Evolutionary conservation across 2,797 vertebrate genomes (phyloP).

Genomic region (Poecilia picta): DNA sequence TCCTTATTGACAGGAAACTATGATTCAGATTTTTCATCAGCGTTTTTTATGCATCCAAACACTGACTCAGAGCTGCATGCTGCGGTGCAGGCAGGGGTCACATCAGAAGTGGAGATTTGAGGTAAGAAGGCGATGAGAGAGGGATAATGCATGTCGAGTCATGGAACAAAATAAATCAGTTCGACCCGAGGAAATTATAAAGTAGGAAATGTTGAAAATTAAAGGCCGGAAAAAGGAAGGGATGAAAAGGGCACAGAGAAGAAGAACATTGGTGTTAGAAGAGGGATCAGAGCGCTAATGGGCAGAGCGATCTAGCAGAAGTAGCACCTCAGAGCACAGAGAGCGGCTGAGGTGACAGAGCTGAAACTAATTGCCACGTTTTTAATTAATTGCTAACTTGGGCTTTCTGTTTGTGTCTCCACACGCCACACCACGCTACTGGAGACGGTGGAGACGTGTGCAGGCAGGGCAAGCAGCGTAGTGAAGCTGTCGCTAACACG

Average conservation of each 20-base stretch:
- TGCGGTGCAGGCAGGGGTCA: slow-evolving; percentile 36
- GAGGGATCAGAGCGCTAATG: slow-evolving; percentile 38
- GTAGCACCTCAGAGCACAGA: slow-evolving; percentile 62
- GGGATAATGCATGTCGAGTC: slow-evolving; percentile 48
- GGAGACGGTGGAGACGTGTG: slow-evolving; percentile 47
- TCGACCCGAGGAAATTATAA: slow-evolving; percentile 41
- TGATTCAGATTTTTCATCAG: slow-evolving; percentile 42
- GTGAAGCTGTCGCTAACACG: slow-evolving; percentile 21
- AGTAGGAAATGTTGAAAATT: slow-evolving; percentile 2
- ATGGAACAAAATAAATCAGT: slow-evolving; percentile 34
- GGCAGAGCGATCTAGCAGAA: slow-evolving; percentile 59
- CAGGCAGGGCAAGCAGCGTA: slow-evolving; percentile 43
- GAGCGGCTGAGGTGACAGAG: slow-evolving; percentile 58
- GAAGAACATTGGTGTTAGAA: slow-evolving; percentile 33
- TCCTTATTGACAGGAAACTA: slow-evolving; percentile 19
- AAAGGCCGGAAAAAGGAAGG: not conserved
- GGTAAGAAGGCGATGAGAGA: slow-evolving; percentile 38
- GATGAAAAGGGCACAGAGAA: slow-evolving; percentile 37
- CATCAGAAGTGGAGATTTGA: slow-evolving; percentile 20
- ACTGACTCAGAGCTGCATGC: slow-evolving; percentile 41
- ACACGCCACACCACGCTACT: slow-evolving; percentile 31
- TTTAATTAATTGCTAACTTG: slow-evolving; percentile 74
- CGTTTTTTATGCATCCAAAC: slow-evolving; percentile 1
- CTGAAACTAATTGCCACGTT: slow-evolving; percentile 72
- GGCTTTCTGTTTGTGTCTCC: slow-evolving; percentile 36